A percentile compares a stretch with the other conserved stretches of the same genome.
Conservation (phyloP, 1,140 invertebrate genomes). For the Drosophila gunungcola region DNA sequence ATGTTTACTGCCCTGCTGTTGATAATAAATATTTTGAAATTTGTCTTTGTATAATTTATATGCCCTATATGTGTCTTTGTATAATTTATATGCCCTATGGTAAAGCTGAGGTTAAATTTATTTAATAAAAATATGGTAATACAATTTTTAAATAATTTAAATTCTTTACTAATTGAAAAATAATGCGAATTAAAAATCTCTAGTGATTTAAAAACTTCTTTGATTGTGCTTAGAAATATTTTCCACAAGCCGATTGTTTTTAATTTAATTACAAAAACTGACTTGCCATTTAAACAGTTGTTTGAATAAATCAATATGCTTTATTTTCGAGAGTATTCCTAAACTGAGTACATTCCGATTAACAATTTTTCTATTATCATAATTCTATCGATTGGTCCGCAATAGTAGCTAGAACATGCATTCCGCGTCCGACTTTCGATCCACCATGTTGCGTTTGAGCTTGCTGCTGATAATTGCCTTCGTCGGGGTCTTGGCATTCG, state of each 20-base stretch:
- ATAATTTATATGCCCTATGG: no score
- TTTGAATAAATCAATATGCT: not conserved
- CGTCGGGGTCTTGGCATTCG: slow-evolving; percentile 26
- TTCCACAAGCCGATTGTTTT: no score
- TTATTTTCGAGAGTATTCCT: not conserved
- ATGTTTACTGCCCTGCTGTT: not conserved
- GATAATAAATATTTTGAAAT: not conserved
- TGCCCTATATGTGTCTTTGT: no score
- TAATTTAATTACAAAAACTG: no score
- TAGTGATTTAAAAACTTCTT: no score
- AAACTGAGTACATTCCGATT: not conserved
- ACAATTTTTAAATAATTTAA: no score
- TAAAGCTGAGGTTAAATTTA: no score
- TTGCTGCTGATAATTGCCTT: slow-evolving; percentile 20
- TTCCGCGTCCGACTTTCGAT: slow-evolving; percentile 50
- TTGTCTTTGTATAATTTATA: not conserved
- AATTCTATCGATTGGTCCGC: not conserved
- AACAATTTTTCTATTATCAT: not conserved
- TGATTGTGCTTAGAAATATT: no score
- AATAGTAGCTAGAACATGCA: slow-evolving; percentile 23
- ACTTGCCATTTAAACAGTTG: no score
- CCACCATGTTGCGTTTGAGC: slow-evolving; percentile 55
- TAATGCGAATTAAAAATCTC: no score
- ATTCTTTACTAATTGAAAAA: no score
- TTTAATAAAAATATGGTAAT: no score